phyloP scores from a whole-genome alignment of 1,140 invertebrate genomes.

The Lordiphosa mommai region DNA sequence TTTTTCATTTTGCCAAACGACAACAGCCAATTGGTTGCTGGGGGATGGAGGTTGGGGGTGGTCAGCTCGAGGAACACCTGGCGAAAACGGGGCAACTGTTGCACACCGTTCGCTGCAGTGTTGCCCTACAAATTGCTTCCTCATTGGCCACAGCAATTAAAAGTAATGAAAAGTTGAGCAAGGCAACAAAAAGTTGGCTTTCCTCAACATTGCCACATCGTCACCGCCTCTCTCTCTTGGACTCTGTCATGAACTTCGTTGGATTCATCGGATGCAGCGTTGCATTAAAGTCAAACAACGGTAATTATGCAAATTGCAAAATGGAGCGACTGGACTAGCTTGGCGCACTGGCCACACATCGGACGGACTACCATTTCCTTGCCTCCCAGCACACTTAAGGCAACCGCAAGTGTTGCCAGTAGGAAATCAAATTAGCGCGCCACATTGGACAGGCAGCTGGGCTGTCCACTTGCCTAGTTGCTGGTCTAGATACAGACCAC shows the following conservation, averaged over 20 bases:
- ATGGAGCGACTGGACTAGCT: slow-evolving; percentile 46
- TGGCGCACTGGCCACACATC: slow-evolving; percentile 27
- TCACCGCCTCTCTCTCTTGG: slow-evolving; percentile 3
- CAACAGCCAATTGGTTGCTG: background rate
- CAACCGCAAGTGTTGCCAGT: slow-evolving; percentile 67
- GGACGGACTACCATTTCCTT: slow-evolving; percentile 14
- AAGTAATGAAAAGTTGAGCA: slow-evolving; percentile 70
- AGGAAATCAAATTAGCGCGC: slow-evolving; percentile 73
- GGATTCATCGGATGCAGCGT: slow-evolving; percentile 55
- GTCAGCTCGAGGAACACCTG: slow-evolving; percentile 8
- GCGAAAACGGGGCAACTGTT: slow-evolving; percentile 41
- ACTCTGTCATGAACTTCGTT: slow-evolving; percentile 15
- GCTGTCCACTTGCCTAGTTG: slow-evolving; percentile 21
- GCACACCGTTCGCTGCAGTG: slow-evolving; percentile 12
- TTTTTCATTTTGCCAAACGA: slow-evolving; percentile 23
- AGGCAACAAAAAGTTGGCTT: slow-evolving; percentile 30
- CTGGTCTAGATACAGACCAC: slow-evolving; percentile 30
- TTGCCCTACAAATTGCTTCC: slow-evolving; percentile 73
- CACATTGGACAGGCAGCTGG: slow-evolving; percentile 41
- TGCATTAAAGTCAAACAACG: slow-evolving; percentile 74
- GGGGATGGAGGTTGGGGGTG: background rate
- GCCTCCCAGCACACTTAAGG: slow-evolving; percentile 12
- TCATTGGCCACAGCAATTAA: slow-evolving; percentile 74
- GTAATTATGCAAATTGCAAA: slow-evolving; percentile 77
- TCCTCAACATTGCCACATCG: slow-evolving; percentile 8